Base-by-base conservation (phyloP, 2,888 invertebrate species). In the Timandra comae region DNA sequence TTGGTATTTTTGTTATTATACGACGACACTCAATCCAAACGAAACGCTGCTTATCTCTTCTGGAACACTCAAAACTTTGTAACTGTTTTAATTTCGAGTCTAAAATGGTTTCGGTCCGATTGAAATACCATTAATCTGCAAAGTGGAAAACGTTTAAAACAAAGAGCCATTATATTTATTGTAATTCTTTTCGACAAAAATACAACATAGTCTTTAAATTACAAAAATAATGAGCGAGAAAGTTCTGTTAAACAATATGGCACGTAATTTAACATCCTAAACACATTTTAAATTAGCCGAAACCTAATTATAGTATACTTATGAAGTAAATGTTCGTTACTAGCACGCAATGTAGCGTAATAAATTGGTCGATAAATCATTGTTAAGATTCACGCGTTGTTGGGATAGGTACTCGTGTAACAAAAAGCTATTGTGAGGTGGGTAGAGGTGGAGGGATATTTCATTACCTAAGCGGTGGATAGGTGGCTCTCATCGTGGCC, bases 61-160 rank as follows among this genome's bases (percentile, higher is more conserved):
- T 35, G 43, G 44, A 58, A 56, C 56, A 58, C 54, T 49, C 46
- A 6, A 41, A 55, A 53, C 50, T 49, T 41, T 38, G 40, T 36
- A 41, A 55, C 53, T 45, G 44, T 61, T 62, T 57, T 60, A 59
- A 63, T 63, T 58, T 57, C 42, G 50, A 52, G 51, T n/a, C 47
- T 33, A 51, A 53, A 53, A 43, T 49, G 49, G 45, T 55, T 53
- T 54, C 43, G 46, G 31, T 34, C 28, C 35, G 28, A 25, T 32
- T 21, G 16, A 25, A 32, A 35, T 35, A 23, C 30, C 22, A 35
- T 27, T 7, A 19, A 27, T 27, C 23, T 27, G 27, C 16, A 16
- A 27, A 27, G 29, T 20, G 8, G n/a, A 34, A 27, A 28, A 26
- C 29, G 21, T 34, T 20, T 29, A 25, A 5, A 16, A 16, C 16